A percentile compares a stretch with the other conserved stretches of the same genome.
phyloP scores from a whole-genome alignment of 1,140 invertebrate species.

The Luehdorfia chinensis region DNA sequence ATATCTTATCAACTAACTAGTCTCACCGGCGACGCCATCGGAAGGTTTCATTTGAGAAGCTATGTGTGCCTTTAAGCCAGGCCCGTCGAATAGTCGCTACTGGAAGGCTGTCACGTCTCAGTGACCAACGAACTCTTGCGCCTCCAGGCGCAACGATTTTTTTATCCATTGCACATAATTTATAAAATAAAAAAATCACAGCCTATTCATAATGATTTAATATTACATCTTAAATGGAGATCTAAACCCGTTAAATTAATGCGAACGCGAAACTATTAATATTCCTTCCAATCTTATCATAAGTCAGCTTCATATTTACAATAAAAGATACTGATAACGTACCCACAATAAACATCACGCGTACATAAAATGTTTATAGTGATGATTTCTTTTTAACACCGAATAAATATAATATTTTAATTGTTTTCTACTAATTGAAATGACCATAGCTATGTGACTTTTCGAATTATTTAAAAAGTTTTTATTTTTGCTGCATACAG shows the following conservation, averaged over 20 bases:
- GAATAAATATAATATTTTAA: no score
- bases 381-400: neutral
- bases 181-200: neutral
- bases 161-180: constrained; percentile 1
- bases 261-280: neutral
- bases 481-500: no score
- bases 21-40: constrained; percentile 51
- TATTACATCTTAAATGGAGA: no score
- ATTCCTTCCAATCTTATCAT: constrained; percentile 16
- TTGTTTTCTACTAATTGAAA: no score
- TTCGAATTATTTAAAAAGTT: no score
- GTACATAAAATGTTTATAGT: neutral
- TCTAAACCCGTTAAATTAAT: constrained; percentile 11
- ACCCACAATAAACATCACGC: neutral
- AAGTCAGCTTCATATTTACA: constrained; percentile 3
- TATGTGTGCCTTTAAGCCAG: constrained; percentile 46
- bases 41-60: constrained; percentile 38
- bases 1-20: no score
- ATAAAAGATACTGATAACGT: constrained; percentile 10
- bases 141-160: neutral
- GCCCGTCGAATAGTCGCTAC: constrained; percentile 46
- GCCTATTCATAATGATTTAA: neutral
- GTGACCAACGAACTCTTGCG: constrained; percentile 31
- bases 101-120: constrained; percentile 56
- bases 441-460: no score